A percentile compares a stretch with the other conserved stretches of the same genome.
phyloP scores from a whole-genome alignment of 2,888 invertebrate genomes.

The Galeopsomyia nigrocyanea region DNA sequence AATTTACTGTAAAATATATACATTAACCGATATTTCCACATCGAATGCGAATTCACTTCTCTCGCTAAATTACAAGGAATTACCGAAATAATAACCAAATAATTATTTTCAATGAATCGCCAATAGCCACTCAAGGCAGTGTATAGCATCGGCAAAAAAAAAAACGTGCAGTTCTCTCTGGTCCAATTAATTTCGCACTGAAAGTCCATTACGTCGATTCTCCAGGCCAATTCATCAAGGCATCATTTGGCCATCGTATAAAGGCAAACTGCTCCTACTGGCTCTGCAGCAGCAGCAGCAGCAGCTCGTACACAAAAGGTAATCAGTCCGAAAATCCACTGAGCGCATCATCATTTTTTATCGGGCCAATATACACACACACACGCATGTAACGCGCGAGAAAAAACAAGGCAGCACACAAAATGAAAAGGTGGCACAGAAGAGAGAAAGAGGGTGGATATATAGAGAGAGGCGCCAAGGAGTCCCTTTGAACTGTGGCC shows the following conservation, averaged over 20 bases:
- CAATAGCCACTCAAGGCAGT: too few species aligned
- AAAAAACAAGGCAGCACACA: background rate
- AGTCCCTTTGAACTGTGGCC: constrained; percentile 66
- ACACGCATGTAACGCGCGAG: background rate
- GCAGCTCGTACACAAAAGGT: background rate
- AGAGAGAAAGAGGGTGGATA: constrained; percentile 50
- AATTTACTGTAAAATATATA: too few species aligned
- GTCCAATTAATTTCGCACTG: too few species aligned
- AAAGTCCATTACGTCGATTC: too few species aligned
- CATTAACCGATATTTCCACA: too few species aligned
- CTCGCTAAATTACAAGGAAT: background rate
- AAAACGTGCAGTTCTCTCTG: too few species aligned
- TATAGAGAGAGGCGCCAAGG: constrained; percentile 63
- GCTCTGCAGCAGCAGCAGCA: too few species aligned
- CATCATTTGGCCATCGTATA: constrained; percentile 34
- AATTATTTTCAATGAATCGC: too few species aligned
- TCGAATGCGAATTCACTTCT: too few species aligned
- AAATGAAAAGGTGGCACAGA: constrained; percentile 28
- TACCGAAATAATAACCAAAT: too few species aligned
- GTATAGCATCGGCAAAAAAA: too few species aligned
- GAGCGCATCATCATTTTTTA: constrained; percentile 15
- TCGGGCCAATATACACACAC: background rate
- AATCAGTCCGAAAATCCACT: constrained; percentile 12
- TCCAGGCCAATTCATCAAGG: too few species aligned
- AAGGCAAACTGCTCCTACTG: constrained; percentile 48